Evolutionary conservation across 2,113 vertebrate species (phyloP).

Genomic region (Chloroceryle aenea): DNA sequence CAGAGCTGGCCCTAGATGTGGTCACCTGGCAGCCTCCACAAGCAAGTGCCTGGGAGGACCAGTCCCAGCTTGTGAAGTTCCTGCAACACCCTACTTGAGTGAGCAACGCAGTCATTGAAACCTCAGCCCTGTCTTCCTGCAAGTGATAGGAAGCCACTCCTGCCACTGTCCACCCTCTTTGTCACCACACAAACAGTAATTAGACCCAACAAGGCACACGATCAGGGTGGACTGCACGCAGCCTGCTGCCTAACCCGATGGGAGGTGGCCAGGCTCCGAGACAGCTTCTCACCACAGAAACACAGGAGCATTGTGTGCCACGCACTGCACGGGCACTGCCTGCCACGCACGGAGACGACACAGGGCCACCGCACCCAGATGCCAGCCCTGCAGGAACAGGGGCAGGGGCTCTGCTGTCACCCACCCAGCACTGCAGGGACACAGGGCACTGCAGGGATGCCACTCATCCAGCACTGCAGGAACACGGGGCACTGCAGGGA

Average conservation of each 20-base stretch:
- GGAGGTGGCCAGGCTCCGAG: background rate
- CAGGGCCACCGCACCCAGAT: background rate
- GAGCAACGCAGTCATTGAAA: slow-evolving; percentile 15
- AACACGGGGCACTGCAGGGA: background rate
- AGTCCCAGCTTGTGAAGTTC: background rate
- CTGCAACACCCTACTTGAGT: background rate
- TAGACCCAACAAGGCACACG: slow-evolving; percentile 14
- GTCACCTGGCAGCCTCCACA: background rate
- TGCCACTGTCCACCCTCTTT: slow-evolving; percentile 44
- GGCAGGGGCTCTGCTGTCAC: background rate
- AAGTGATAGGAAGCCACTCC: slow-evolving; percentile 41
- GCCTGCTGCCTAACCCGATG: slow-evolving; percentile 4
- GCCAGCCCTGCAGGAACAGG: background rate
- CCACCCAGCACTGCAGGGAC: accelerated
- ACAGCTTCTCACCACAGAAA: slow-evolving; percentile 27
- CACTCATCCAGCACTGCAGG: background rate
- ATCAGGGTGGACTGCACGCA: background rate
- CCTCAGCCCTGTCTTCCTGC: background rate
- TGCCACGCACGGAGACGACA: background rate
- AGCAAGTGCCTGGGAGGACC: background rate
- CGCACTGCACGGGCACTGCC: slow-evolving; percentile 15
- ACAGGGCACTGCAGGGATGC: background rate
- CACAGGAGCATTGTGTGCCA: slow-evolving; percentile 43
- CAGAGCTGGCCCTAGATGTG: background rate
- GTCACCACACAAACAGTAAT: slow-evolving; percentile 11